Conservation (phyloP, 2,888 invertebrate genomes). For the Cryptus viduatorius region DNA sequence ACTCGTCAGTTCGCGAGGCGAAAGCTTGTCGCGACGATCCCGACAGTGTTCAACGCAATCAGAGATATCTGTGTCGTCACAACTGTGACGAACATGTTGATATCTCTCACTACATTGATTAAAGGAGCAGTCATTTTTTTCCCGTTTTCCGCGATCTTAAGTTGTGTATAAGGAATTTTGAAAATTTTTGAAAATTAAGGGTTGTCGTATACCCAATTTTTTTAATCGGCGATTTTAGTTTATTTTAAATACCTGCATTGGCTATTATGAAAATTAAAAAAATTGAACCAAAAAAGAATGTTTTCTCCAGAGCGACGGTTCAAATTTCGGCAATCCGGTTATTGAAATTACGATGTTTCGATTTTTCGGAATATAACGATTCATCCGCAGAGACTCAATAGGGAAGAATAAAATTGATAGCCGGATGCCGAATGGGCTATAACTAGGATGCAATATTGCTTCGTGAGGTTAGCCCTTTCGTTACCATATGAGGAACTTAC, state of each 20-base stretch:
- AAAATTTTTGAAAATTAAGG: not conserved
- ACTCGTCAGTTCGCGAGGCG: conserved; percentile 36
- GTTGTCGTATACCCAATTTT: not conserved
- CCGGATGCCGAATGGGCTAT: not conserved
- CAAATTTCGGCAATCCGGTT: no score
- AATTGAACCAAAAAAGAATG: no score
- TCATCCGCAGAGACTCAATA: no score
- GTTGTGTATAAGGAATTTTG: not conserved
- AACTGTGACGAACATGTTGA: not conserved
- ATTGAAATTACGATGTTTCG: no score
- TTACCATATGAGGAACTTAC: not conserved
- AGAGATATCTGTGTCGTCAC: not conserved
- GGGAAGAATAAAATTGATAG: not conserved
- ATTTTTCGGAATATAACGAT: no score
- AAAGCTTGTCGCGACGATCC: conserved; percentile 49
- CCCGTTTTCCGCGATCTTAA: not conserved
- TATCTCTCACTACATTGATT: not conserved
- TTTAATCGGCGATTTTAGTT: not conserved
- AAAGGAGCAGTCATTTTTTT: not conserved
- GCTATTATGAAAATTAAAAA: not conserved
- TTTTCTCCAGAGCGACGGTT: no score
- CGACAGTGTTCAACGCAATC: not conserved
- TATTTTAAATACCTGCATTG: not conserved
- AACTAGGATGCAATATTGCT: not conserved
- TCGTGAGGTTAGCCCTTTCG: not conserved